These are phyloP conservation scores for human DNA, from an alignment of 2,113 vertebrate species.

Conservation along the genomic window GRCh38 chr22:10592501-10593000, in stretches of 20 bases:
- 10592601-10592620: background rate
- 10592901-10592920: background rate
- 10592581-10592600: background rate
- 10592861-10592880: background rate
- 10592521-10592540: too few relatives aligned
- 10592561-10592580: too few relatives aligned
- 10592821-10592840: background rate
- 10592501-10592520: too few relatives aligned
- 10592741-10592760: too few relatives aligned
- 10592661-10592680: too few relatives aligned
- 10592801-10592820: background rate
- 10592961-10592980: too few relatives aligned
- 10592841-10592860: background rate
- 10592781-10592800: background rate
- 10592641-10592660: background rate
- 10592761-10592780: background rate
- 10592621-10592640: background rate
- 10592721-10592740: too few relatives aligned
- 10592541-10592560: too few relatives aligned
- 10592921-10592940: too few relatives aligned
- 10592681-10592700: too few relatives aligned
- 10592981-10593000: background rate
- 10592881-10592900: background rate
- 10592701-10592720: too few relatives aligned
- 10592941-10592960: too few relatives aligned